A percentile compares a stretch with the other conserved stretches of the same genome.
Evolutionary conservation across 2,797 vertebrate genomes (phyloP).

Genomic region (Miopithecus talapoin): DNA sequence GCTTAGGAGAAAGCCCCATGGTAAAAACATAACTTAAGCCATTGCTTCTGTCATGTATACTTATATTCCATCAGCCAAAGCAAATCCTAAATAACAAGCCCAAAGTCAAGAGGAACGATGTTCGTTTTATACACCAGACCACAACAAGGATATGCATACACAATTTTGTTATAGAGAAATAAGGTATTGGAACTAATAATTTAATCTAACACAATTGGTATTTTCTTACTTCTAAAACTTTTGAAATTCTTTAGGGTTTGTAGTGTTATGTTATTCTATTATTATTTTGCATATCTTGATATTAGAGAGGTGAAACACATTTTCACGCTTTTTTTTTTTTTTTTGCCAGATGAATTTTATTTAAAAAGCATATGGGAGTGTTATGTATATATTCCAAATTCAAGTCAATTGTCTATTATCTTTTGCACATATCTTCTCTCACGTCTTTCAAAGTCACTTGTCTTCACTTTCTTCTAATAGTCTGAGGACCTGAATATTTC

Average conservation of each 20-base stretch:
- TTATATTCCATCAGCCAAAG: not conserved
- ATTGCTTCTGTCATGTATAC: not conserved
- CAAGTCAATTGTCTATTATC: not conserved
- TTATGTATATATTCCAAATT: not conserved
- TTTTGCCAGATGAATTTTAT: not conserved
- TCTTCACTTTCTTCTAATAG: not conserved
- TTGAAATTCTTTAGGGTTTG: not conserved
- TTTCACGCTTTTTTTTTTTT: not conserved
- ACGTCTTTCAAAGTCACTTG: not conserved
- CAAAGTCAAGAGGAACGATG: not conserved
- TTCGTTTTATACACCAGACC: not conserved
- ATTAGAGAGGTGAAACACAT: not conserved
- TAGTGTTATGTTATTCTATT: not conserved
- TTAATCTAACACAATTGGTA: not conserved
- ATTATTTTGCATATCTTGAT: not conserved
- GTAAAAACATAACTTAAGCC: not conserved
- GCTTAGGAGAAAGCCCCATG: not conserved
- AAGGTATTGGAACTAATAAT: not conserved
- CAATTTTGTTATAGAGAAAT: not conserved
- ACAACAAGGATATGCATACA: not conserved
- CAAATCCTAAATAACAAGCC: not conserved
- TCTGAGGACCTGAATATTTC: not conserved
- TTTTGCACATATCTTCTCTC: not conserved
- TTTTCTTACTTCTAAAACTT: slow-evolving; percentile 9
- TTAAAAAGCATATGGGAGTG: not conserved